A percentile compares a stretch with the other conserved stretches of the same genome.
These are phyloP conservation scores for Hippocampus kuda DNA, from an alignment of 2,797 vertebrate species.

Conservation along the genomic window DNA sequence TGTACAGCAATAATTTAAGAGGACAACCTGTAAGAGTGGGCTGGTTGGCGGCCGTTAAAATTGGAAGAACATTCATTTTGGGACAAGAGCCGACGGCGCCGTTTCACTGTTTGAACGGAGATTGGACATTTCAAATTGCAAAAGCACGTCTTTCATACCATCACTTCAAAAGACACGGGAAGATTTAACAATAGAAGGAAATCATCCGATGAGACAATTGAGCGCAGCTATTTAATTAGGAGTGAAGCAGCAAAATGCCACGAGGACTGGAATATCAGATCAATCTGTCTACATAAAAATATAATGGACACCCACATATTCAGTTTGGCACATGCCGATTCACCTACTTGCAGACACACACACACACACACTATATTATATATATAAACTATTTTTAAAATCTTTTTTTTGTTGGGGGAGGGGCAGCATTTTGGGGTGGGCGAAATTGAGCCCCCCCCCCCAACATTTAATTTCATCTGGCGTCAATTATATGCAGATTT, in stretches of 20 bases:
- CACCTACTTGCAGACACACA: no score
- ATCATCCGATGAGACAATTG: background rate
- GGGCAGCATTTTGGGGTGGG: no score
- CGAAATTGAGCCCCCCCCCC: no score
- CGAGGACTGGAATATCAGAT: background rate
- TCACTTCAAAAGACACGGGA: slow-evolving; percentile 14
- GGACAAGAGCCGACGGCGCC: background rate
- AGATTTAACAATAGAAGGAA: background rate
- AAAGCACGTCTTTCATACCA: slow-evolving; percentile 20
- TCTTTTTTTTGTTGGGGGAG: no score
- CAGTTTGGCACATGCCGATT: no score
- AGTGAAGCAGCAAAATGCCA: background rate
- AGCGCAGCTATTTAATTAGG: background rate
- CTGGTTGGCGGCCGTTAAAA: background rate
- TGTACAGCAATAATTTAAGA: background rate
- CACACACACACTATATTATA: no score
- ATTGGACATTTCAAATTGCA: slow-evolving; percentile 12
- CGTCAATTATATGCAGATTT: no score
- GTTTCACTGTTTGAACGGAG: slow-evolving; percentile 18
- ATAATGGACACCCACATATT: background rate
- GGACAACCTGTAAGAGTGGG: background rate
- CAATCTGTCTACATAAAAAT: background rate
- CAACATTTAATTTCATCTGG: no score
- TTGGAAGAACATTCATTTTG: background rate
- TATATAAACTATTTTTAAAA: no score